Percentiles rank a stretch among this genome's conserved stretches.
Evolutionary conservation across 2,113 vertebrate genomes (phyloP).

Genomic region (Limnothrissa miodon): DNA sequence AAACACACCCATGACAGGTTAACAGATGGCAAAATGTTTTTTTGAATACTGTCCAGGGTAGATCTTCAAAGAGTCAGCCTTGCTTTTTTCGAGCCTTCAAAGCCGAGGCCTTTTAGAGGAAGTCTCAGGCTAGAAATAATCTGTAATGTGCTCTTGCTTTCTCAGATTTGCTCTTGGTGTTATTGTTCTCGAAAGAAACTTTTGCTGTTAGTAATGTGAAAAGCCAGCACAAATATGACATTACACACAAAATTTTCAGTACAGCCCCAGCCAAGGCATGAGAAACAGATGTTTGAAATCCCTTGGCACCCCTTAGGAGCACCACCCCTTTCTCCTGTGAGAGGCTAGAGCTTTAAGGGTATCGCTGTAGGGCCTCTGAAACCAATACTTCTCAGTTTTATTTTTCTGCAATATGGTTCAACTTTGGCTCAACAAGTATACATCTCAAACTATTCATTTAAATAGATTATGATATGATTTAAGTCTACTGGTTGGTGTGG

Average conservation of each 20-base stretch:
- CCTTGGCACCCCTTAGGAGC: conserved; percentile 34
- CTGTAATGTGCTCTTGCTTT: conserved; percentile 54
- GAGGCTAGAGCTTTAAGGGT: background rate
- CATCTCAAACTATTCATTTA: conserved; percentile 65
- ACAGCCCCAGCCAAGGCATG: conserved; percentile 49
- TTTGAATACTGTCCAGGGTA: conserved; percentile 57
- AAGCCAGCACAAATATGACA: conserved; percentile 65
- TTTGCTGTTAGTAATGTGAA: conserved; percentile 59
- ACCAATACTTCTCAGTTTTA: conserved; percentile 15
- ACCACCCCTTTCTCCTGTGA: conserved; percentile 26
- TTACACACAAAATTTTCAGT: conserved; percentile 58
- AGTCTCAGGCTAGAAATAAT: conserved; percentile 53
- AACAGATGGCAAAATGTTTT: conserved; percentile 58
- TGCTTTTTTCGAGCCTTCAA: conserved; percentile 52
- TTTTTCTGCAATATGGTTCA: conserved; percentile 37
- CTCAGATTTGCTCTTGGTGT: conserved; percentile 41
- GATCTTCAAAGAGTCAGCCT: conserved; percentile 47
- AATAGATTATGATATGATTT: conserved; percentile 53
- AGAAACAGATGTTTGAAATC: conserved; percentile 67
- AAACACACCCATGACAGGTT: conserved; percentile 49
- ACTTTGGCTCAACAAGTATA: conserved; percentile 66
- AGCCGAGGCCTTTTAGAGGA: conserved; percentile 46
- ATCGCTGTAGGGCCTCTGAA: conserved; percentile 26
- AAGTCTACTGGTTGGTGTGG: conserved; percentile 58
- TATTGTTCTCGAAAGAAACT: conserved; percentile 50